phyloP scores from a whole-genome alignment of 2,888 invertebrate species.

The Agrotis exclamationis region DNA sequence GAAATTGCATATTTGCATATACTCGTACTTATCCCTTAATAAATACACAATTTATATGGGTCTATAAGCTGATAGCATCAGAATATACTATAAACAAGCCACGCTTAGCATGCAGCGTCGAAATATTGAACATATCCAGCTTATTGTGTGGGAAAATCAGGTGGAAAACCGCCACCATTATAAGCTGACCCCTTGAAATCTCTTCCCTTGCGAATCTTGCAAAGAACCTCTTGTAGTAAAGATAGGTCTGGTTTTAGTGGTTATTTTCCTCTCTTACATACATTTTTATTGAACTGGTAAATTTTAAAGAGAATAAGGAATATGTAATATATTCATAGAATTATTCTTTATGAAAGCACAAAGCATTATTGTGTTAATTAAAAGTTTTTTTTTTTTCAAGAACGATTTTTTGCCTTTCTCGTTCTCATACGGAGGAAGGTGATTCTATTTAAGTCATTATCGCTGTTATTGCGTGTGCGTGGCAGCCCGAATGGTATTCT shows the following conservation, averaged over 20 bases:
- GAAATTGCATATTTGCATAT: neutral
- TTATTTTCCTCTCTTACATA: neutral
- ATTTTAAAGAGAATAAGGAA: constrained; percentile 12
- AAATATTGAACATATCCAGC: constrained; percentile 35
- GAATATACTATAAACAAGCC: constrained; percentile 33
- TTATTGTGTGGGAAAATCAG: constrained; percentile 43
- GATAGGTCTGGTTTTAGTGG: constrained; percentile 21
- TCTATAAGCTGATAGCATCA: constrained; percentile 33
- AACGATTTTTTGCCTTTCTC: too few species aligned
- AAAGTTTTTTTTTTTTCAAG: neutral
- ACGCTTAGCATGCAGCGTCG: constrained; percentile 23
- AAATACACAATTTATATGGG: constrained; percentile 10
- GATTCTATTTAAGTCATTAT: too few species aligned
- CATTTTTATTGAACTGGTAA: constrained; percentile 24
- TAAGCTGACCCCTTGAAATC: constrained; percentile 22
- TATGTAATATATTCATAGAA: neutral
- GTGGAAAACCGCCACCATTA: constrained; percentile 22
- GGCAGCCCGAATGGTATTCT: too few species aligned
- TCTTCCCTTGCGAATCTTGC: neutral
- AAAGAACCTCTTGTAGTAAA: neutral
- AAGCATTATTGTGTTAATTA: neutral
- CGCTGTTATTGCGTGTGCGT: too few species aligned
- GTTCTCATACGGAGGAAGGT: too few species aligned
- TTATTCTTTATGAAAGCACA: neutral
- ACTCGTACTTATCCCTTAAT: constrained; percentile 2